These are phyloP conservation scores for Lasioglossum leucozonium DNA, from an alignment of 2,888 invertebrate genomes.

Conservation along the genomic window DNA sequence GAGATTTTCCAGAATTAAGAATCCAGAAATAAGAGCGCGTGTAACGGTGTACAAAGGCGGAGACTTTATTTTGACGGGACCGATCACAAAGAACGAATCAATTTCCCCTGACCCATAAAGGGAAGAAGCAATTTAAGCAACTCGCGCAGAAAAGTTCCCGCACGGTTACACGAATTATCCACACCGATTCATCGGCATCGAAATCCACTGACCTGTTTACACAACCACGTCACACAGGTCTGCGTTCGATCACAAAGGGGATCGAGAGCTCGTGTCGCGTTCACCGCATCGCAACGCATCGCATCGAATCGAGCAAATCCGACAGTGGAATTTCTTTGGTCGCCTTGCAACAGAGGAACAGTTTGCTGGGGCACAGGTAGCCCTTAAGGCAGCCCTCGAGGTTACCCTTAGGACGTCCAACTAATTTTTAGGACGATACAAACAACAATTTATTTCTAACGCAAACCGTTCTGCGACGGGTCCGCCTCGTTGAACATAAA, in stretches of 20 bases:
- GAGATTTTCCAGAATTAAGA: background rate
- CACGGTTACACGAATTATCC: conserved; percentile 32
- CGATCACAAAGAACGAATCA: conserved; percentile 15
- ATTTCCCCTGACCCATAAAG: background rate
- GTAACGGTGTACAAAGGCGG: background rate
- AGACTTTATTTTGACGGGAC: background rate
- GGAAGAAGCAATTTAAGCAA: background rate
- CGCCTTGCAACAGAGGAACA: background rate
- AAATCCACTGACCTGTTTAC: conserved; percentile 48
- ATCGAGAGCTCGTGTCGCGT: conserved; percentile 42
- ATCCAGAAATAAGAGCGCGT: background rate
- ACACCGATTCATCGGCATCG: conserved; percentile 26
- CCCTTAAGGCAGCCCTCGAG: background rate
- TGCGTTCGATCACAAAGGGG: conserved; percentile 34
- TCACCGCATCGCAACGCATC: conserved; percentile 13
- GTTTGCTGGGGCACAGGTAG: background rate
- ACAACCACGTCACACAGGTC: conserved; percentile 20
- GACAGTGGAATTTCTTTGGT: conserved; percentile 30
- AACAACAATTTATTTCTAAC: background rate
- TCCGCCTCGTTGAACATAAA: background rate
- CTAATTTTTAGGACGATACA: background rate
- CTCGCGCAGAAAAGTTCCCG: conserved; percentile 5
- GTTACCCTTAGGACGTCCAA: background rate
- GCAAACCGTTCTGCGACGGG: background rate
- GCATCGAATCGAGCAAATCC: conserved; percentile 45